Evolutionary conservation across 2,888 invertebrate genomes (phyloP).

Genomic region (Mesorhabditis spiculigera): DNA sequence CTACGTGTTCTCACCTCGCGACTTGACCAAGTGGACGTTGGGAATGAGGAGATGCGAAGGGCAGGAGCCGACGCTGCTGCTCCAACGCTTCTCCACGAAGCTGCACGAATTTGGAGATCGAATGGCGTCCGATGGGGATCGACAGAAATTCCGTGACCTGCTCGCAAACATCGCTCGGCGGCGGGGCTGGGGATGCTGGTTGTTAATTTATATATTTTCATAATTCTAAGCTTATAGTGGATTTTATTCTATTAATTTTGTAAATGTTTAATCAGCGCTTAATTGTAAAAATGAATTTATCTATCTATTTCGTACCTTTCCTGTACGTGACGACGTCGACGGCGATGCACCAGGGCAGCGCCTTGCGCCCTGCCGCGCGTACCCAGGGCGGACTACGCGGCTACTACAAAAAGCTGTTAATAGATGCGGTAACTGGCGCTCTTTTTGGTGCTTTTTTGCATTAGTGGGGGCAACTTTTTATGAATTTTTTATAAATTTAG

Average conservation of each 20-base stretch:
- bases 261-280: too few relatives aligned
- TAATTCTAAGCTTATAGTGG: too few relatives aligned
- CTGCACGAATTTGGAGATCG: constrained; percentile 70
- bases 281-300: not conserved
- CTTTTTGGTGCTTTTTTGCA: too few relatives aligned
- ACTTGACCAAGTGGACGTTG: constrained; percentile 69
- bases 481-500: too few relatives aligned
- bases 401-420: constrained; percentile 62
- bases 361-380: constrained; percentile 33
- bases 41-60: constrained; percentile 24
- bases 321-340: constrained; percentile 22
- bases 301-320: not conserved
- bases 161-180: constrained; percentile 8
- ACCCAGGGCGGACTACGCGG: constrained; percentile 33
- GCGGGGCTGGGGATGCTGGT: not conserved
- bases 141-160: constrained; percentile 31
- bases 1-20: constrained; percentile 75
- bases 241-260: too few relatives aligned
- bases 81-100: constrained; percentile 67
- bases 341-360: constrained; percentile 28
- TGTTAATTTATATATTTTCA: not conserved
- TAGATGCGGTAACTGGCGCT: constrained; percentile 38
- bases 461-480: too few relatives aligned
- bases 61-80: constrained; percentile 10
- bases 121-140: constrained; percentile 25